Conservation (phyloP, 2,797 vertebrate genomes). For the Cottoperca gobio region DNA sequence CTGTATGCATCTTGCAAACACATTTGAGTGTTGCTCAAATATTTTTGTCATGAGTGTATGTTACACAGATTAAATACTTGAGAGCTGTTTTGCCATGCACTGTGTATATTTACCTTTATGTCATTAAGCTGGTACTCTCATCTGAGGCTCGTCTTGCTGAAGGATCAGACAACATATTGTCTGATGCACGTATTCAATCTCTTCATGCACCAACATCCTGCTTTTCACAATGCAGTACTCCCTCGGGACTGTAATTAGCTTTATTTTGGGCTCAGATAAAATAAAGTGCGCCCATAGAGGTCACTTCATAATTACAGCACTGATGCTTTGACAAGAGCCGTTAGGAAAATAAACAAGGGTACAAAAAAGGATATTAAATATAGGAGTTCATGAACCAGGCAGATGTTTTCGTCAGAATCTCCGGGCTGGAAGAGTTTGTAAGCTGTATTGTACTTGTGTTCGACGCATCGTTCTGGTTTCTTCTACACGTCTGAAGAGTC, state of each 20-base stretch:
- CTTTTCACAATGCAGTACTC: slow-evolving; percentile 31
- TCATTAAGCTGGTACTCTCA: neutral
- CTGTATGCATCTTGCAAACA: slow-evolving; percentile 26
- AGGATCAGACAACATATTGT: slow-evolving; percentile 10
- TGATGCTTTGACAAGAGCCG: slow-evolving; percentile 36
- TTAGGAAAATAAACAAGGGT: slow-evolving; percentile 43
- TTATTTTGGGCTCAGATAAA: slow-evolving; percentile 55
- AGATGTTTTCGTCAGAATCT: slow-evolving; percentile 5
- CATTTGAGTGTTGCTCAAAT: slow-evolving; percentile 41
- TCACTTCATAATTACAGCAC: slow-evolving; percentile 33
- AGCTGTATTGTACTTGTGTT: neutral
- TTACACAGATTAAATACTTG: slow-evolving; percentile 32
- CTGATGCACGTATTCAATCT: slow-evolving; percentile 24
- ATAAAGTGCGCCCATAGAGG: slow-evolving; percentile 15
- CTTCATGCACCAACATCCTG: slow-evolving; percentile 11
- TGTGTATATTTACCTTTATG: slow-evolving; percentile 28
- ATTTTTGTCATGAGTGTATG: slow-evolving; percentile 36
- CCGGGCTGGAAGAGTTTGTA: neutral
- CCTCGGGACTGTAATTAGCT: slow-evolving; percentile 29
- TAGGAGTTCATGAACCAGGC: slow-evolving; percentile 18
- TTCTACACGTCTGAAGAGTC: neutral
- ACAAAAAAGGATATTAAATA: slow-evolving; percentile 33
- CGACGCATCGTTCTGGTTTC: neutral
- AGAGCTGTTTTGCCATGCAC: neutral
- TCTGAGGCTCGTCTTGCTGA: slow-evolving; percentile 13